These are phyloP conservation scores for Meghimatium bilineatum DNA, from an alignment of 2,888 invertebrate genomes.

Conservation along the genomic window DNA sequence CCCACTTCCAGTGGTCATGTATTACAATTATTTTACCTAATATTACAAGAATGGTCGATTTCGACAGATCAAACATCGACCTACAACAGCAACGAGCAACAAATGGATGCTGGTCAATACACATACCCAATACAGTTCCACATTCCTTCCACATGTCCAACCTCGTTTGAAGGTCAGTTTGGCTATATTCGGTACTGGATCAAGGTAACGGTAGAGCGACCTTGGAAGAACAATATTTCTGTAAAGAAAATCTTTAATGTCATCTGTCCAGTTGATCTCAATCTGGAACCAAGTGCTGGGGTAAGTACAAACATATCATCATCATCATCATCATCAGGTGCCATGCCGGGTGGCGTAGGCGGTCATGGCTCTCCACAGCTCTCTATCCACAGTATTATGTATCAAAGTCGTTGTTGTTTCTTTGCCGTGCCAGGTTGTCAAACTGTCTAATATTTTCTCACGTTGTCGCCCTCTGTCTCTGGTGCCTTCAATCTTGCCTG, in stretches of 20 bases:
- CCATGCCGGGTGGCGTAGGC: too few species aligned
- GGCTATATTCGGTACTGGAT: constrained; percentile 88
- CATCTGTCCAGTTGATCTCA: constrained; percentile 88
- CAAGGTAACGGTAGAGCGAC: constrained; percentile 86
- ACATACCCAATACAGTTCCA: constrained; percentile 88
- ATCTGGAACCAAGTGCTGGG: constrained; percentile 77
- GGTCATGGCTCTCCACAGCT: too few species aligned
- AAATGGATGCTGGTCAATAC: constrained; percentile 82
- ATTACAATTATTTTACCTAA: too few species aligned
- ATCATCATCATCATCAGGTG: too few species aligned
- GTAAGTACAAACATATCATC: too few species aligned
- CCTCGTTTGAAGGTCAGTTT: constrained; percentile 70
- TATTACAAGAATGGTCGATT: not conserved
- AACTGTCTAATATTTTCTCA: too few species aligned
- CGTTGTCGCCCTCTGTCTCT: too few species aligned
- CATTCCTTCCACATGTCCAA: constrained; percentile 80
- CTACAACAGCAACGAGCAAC: not conserved
- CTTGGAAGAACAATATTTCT: constrained; percentile 90
- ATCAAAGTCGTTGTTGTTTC: too few species aligned
- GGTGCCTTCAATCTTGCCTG: too few species aligned
- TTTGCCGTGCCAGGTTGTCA: too few species aligned
- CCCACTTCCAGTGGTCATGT: too few species aligned
- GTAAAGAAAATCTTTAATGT: constrained; percentile 89
- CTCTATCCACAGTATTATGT: too few species aligned
- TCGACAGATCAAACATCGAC: not conserved